Percentiles rank a stretch among this genome's conserved stretches.
These are phyloP conservation scores for Lasiommata megera DNA, from an alignment of 2,888 invertebrate species.

Conservation along the genomic window DNA sequence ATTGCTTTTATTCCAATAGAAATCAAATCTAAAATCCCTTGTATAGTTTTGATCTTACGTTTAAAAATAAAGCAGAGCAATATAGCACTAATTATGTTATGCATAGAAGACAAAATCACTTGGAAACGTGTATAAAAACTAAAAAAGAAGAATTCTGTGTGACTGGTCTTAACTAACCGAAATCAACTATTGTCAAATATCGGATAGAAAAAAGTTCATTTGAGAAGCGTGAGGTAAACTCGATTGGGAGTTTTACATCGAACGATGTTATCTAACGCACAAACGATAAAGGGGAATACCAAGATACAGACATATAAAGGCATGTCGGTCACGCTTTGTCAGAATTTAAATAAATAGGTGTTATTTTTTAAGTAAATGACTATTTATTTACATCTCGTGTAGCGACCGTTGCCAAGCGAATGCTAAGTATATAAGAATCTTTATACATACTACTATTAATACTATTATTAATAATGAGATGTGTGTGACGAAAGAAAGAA, in stretches of 20 bases:
- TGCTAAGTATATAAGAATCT: no score
- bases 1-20: not conserved
- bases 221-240: slow-evolving; percentile 22
- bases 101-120: slow-evolving; percentile 12
- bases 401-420: not conserved
- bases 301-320: not conserved
- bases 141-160: slow-evolving; percentile 39
- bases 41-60: not conserved
- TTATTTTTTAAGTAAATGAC: no score
- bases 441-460: no score
- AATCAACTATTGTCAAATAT: slow-evolving; percentile 48
- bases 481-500: no score
- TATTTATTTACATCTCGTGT: no score
- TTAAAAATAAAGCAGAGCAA: slow-evolving; percentile 9
- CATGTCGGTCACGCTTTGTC: slow-evolving; percentile 12
- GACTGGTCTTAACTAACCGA: slow-evolving; percentile 51
- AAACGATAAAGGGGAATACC: slow-evolving; percentile 1
- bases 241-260: slow-evolving; percentile 19
- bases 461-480: no score
- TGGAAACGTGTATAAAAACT: not conserved
- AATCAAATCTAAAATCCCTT: slow-evolving; percentile 12
- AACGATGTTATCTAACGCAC: slow-evolving; percentile 13
- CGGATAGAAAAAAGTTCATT: slow-evolving; percentile 34
- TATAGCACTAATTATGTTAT: slow-evolving; percentile 6
- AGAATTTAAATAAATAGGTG: not conserved